Base-by-base conservation (phyloP, 2,888 invertebrate genomes). In the Trissolcus japonicus region DNA sequence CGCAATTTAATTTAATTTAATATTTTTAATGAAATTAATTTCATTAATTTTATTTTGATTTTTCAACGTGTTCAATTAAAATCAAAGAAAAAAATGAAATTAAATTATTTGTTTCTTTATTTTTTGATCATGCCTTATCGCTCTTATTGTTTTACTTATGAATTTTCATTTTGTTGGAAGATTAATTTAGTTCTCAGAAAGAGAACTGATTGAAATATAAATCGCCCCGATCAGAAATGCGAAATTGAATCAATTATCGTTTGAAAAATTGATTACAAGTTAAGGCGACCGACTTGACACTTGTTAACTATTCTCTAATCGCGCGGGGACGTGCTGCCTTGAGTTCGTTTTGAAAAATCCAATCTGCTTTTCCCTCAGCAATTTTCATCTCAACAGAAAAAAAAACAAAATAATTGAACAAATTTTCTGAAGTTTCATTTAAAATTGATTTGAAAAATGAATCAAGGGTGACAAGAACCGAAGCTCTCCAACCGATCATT, bases 341-440 rank as follows among this genome's bases (percentile, higher is more conserved):
- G 71, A 62, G 53, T 60, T 29, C 59, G 41, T 59, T 59, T n/a
- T 35, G 19, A 29, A 35, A 50, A 29, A 3, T 13, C 19, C 13
- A 16, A 41, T 55, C 35, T 25, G 63, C n/a, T n/a, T 54, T 66
- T 61, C 11, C 66, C 21, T 61, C n/a, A n/a, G 35, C 25, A 56
- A 73, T 73, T 67, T 66, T 61, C 55, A 55, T 61, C 29, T 56
- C 25, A 35, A 21, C 43, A 11, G 25, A 46, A 50, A n/a, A n/a
- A n/a, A n/a, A n/a, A n/a, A n/a, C n/a, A n/a, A n/a, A 48, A 50
- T 61, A 61, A 55, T 51, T 61, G 61, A 53, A 35, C 25, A 35
- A 11, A 13, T 19, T 41, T 19, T 60, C 56, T 66, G 51, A n/a
- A 50, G 35, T 73, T 16, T 6, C 17, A 51, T 51, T 13, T 51